Conservation (phyloP, 1,140 invertebrate genomes). For the Euborellia annulipes region DNA sequence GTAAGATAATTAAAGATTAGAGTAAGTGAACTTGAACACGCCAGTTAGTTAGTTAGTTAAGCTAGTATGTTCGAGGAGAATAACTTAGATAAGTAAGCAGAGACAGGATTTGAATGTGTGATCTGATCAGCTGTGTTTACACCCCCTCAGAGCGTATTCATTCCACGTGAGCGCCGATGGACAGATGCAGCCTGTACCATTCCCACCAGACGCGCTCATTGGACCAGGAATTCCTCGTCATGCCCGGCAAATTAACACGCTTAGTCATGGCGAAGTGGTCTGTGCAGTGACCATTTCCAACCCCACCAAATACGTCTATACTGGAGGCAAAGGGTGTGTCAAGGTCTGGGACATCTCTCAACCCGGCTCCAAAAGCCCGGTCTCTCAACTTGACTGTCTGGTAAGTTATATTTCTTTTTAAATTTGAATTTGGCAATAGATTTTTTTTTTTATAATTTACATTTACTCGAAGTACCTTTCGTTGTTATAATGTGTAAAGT, state of each 20-base stretch:
- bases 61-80: no score
- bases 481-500: neutral
- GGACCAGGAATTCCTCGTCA: slow-evolving; percentile 78
- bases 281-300: slow-evolving; percentile 76
- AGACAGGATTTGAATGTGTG: no score
- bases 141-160: slow-evolving; percentile 44
- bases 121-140: no score
- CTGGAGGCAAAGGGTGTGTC: slow-evolving; percentile 81
- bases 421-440: neutral
- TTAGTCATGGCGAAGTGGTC: slow-evolving; percentile 72
- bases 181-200: slow-evolving; percentile 61
- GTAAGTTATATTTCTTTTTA: slow-evolving; percentile 23
- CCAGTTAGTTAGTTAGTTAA: no score
- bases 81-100: no score
- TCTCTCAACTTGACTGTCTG: slow-evolving; percentile 70
- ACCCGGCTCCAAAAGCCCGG: slow-evolving; percentile 50
- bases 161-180: slow-evolving; percentile 55
- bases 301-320: slow-evolving; percentile 70
- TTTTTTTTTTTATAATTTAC: no score
- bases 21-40: no score
- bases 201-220: slow-evolving; percentile 74
- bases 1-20: no score
- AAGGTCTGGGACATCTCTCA: slow-evolving; percentile 74
- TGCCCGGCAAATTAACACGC: slow-evolving; percentile 55
- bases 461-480: no score